Conservation (phyloP, 1,140 invertebrate species). For the Penaeus vannamei region DNA sequence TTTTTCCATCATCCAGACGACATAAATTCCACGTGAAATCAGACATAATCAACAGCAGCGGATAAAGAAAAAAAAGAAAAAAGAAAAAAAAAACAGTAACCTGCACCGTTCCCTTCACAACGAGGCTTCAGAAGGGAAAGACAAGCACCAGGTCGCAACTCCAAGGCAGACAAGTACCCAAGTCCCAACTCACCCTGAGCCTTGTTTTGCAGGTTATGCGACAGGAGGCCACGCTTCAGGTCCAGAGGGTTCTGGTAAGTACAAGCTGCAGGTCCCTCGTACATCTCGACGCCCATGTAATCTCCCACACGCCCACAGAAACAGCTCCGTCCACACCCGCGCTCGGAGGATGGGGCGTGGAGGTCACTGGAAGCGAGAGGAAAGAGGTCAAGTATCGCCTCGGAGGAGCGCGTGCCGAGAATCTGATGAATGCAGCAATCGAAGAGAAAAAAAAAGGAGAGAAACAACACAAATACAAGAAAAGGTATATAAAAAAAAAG, state of each 20-base stretch:
- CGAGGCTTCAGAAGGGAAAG: too few species aligned
- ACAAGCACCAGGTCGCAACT: too few species aligned
- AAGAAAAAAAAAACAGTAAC: too few species aligned
- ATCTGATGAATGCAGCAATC: neutral
- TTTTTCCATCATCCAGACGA: neutral
- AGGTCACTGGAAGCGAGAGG: too few species aligned
- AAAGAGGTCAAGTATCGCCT: neutral
- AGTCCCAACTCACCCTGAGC: constrained; percentile 36
- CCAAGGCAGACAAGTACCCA: too few species aligned
- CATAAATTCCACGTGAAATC: too few species aligned
- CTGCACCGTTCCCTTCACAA: too few species aligned
- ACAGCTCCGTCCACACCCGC: too few species aligned
- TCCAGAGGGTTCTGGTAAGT: constrained; percentile 62
- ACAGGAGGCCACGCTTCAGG: constrained; percentile 54
- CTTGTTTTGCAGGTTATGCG: constrained; percentile 59
- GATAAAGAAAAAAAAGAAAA: too few species aligned
- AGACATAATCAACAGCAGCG: too few species aligned
- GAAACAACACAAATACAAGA: neutral
- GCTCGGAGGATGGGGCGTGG: too few species aligned
- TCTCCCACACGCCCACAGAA: neutral
- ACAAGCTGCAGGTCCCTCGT: constrained; percentile 53
- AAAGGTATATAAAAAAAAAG: neutral
- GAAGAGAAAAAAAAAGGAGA: neutral
- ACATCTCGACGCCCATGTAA: constrained; percentile 38
- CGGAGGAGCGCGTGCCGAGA: neutral